These are phyloP conservation scores for Phanerotoma sp. DNA, from an alignment of 2,888 invertebrate genomes.

Conservation along the genomic window DNA sequence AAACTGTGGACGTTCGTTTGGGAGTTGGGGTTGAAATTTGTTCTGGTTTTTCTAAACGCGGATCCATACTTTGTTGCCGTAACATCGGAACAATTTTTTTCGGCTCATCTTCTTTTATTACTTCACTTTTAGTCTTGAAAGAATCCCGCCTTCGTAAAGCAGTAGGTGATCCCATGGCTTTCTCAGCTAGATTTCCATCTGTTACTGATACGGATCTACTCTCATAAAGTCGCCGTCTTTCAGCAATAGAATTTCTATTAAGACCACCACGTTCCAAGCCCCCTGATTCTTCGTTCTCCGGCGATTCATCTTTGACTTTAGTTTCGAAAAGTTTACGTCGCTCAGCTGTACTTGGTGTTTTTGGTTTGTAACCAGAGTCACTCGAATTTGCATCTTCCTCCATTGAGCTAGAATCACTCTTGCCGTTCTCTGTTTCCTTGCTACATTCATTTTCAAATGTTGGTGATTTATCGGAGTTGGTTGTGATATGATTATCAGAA, in stretches of 20 bases:
- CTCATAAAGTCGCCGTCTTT: constrained; percentile 75
- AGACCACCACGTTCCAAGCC: constrained; percentile 64
- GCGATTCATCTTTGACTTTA: constrained; percentile 59
- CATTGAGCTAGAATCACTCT: constrained; percentile 64
- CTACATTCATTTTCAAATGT: constrained; percentile 44
- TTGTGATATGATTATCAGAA: constrained; percentile 28
- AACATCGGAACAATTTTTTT: constrained; percentile 58
- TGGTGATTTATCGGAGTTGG: constrained; percentile 47
- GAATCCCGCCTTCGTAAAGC: constrained; percentile 73
- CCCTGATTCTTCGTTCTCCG: constrained; percentile 61
- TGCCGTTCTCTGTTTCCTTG: constrained; percentile 61
- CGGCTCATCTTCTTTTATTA: constrained; percentile 58
- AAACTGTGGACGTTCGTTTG: constrained; percentile 83
- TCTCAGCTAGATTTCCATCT: constrained; percentile 65
- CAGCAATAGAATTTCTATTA: constrained; percentile 74
- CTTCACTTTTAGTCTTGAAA: constrained; percentile 66
- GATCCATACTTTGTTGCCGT: constrained; percentile 60
- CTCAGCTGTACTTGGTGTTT: constrained; percentile 78
- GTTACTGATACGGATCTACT: constrained; percentile 70
- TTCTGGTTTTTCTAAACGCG: constrained; percentile 57
- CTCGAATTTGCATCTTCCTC: constrained; percentile 67
- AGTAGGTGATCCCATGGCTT: constrained; percentile 66
- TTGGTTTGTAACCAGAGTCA: constrained; percentile 69
- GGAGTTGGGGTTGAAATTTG: constrained; percentile 64
- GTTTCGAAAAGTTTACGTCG: constrained; percentile 73